A percentile compares a stretch with the other conserved stretches of the same genome.
phyloP scores from a whole-genome alignment of 2,888 invertebrate species.

The Archips xylosteana region DNA sequence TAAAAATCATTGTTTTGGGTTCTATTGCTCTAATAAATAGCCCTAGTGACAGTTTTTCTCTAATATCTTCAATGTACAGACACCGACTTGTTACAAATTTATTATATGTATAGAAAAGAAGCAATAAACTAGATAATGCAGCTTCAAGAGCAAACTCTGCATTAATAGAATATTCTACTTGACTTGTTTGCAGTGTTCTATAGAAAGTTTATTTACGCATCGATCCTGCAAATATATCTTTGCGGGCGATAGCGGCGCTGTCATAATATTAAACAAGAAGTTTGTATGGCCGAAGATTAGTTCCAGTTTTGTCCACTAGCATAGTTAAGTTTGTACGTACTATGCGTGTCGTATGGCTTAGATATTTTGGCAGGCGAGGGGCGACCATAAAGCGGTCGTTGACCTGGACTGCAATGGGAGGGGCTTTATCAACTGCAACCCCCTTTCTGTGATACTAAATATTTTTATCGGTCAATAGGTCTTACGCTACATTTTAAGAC shows the following conservation, averaged over 20 bases:
- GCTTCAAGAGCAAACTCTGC: background rate
- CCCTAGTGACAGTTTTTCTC: too few relatives aligned
- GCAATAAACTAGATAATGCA: background rate
- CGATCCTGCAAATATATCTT: background rate
- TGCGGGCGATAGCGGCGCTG: background rate
- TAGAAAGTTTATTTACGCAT: background rate
- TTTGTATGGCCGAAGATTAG: background rate
- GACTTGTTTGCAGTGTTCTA: background rate
- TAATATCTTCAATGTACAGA: too few relatives aligned
- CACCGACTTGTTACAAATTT: too few relatives aligned
- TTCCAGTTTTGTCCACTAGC: background rate
- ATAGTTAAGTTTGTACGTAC: background rate
- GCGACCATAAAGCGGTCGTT: constrained; percentile 43
- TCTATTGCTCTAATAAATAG: too few relatives aligned
- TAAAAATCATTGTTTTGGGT: too few relatives aligned
- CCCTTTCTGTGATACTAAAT: background rate
- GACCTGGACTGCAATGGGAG: constrained; percentile 46
- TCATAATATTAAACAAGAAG: background rate
- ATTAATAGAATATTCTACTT: background rate
- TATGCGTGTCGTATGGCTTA: constrained; percentile 14
- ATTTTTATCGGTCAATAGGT: background rate
- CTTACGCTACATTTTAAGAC: background rate
- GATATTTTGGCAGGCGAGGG: background rate
- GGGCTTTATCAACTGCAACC: constrained; percentile 3
- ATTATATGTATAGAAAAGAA: too few relatives aligned